Percentiles rank a stretch among this genome's conserved stretches.
These are phyloP conservation scores for Martes martes DNA, from an alignment of 2,113 vertebrate species.

Conservation along the genomic window DNA sequence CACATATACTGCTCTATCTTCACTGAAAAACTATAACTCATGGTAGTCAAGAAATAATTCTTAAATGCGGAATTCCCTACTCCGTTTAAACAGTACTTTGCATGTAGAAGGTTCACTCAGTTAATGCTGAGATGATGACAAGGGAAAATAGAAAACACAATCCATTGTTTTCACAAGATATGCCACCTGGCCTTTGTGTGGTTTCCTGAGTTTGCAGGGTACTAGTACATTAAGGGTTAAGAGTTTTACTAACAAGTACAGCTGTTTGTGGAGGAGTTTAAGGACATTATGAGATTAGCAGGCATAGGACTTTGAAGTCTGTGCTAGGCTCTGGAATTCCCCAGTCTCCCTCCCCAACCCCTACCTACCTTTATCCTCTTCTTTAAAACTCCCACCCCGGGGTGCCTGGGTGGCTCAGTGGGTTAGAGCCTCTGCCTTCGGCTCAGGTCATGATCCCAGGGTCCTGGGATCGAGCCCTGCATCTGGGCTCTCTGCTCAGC, in stretches of 20 bases:
- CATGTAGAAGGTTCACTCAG: background rate
- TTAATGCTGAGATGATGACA: background rate
- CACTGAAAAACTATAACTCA: background rate
- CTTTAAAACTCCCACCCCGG: background rate
- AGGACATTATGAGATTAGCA: conserved; percentile 70
- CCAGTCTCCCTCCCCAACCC: background rate
- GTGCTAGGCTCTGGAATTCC: conserved; percentile 56
- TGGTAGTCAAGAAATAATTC: background rate
- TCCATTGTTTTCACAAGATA: background rate
- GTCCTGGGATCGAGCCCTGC: too few species aligned
- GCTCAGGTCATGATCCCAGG: too few species aligned
- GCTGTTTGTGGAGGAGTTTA: conserved; percentile 61
- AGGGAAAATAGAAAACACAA: background rate
- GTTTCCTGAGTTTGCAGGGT: background rate
- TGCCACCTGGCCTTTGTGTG: background rate
- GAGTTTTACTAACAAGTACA: conserved; percentile 39
- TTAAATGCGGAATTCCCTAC: background rate
- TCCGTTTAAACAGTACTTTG: background rate
- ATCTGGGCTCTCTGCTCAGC: too few species aligned
- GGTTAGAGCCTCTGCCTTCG: too few species aligned
- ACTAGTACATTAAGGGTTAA: conserved; percentile 52
- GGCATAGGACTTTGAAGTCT: conserved; percentile 69
- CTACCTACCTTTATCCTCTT: background rate
- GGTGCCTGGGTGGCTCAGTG: too few species aligned
- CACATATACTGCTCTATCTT: background rate